These are phyloP conservation scores for Pantherophis alleghaniensis DNA, from an alignment of 2,797 vertebrate genomes.

Conservation along the genomic window DNA sequence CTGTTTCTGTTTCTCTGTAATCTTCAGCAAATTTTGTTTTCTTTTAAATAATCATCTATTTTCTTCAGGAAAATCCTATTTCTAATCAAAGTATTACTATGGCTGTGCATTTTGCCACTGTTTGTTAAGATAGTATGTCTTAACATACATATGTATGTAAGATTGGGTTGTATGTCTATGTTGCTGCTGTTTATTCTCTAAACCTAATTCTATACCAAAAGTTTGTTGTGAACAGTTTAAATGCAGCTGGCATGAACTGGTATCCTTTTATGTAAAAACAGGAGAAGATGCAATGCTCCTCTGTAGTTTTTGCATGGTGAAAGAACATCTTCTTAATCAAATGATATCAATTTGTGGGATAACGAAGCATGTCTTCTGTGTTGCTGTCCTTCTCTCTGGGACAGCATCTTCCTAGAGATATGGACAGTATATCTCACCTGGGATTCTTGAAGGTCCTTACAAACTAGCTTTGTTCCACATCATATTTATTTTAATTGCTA, in stretches of 20 bases:
- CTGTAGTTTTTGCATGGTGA: background rate
- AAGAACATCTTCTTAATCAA: background rate
- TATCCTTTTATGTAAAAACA: background rate
- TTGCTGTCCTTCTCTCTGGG: background rate
- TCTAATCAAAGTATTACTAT: background rate
- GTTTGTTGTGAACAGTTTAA: background rate
- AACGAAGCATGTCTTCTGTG: background rate
- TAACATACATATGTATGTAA: too few relatives aligned
- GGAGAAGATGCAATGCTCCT: background rate
- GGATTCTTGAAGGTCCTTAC: background rate
- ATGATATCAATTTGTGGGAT: background rate
- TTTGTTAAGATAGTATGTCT: background rate
- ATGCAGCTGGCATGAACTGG: background rate
- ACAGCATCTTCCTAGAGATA: background rate
- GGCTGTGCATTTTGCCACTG: background rate
- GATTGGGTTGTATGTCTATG: background rate
- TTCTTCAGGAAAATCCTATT: background rate
- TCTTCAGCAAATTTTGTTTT: background rate
- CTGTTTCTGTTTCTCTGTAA: background rate
- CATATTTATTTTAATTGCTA: background rate
- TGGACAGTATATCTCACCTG: background rate
- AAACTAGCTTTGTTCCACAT: background rate
- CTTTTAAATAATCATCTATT: background rate
- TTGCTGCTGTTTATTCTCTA: background rate
- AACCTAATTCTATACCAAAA: background rate